Conservation (phyloP, 2,888 invertebrate species). For the Ischnura elegans region DNA sequence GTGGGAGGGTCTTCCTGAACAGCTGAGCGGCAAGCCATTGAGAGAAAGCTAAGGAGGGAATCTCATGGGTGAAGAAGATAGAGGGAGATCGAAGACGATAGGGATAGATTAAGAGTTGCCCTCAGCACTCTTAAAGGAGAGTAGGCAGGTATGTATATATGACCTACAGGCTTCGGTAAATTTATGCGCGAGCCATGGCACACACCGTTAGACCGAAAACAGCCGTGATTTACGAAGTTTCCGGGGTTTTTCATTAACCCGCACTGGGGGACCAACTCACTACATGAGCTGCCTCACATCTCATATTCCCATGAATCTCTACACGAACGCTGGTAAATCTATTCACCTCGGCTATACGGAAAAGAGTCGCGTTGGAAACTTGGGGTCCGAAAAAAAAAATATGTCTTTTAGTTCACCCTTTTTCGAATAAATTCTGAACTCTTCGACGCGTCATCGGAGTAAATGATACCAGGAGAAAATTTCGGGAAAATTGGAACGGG, state of each 20-base stretch:
- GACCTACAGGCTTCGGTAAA: neutral
- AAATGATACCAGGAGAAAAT: neutral
- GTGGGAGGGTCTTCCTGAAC: neutral
- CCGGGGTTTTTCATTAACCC: conserved; percentile 16
- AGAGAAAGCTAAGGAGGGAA: neutral
- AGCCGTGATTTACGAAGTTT: neutral
- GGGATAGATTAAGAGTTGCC: neutral
- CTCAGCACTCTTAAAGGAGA: neutral
- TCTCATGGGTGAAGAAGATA: neutral
- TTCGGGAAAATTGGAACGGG: neutral
- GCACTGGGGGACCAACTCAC: neutral
- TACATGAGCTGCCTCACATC: neutral
- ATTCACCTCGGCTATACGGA: neutral
- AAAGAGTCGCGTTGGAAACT: neutral
- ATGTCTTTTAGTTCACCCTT: neutral
- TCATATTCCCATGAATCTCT: neutral
- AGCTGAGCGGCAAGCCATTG: neutral
- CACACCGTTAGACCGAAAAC: conserved; percentile 13
- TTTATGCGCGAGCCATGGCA: neutral
- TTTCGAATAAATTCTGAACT: neutral
- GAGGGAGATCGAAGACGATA: neutral
- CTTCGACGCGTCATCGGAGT: neutral
- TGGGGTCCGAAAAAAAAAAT: neutral
- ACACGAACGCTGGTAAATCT: neutral
- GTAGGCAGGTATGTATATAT: neutral